Evolutionary conservation across 2,888 invertebrate genomes (phyloP).

Genomic region (Chaitophorus viminalis): DNA sequence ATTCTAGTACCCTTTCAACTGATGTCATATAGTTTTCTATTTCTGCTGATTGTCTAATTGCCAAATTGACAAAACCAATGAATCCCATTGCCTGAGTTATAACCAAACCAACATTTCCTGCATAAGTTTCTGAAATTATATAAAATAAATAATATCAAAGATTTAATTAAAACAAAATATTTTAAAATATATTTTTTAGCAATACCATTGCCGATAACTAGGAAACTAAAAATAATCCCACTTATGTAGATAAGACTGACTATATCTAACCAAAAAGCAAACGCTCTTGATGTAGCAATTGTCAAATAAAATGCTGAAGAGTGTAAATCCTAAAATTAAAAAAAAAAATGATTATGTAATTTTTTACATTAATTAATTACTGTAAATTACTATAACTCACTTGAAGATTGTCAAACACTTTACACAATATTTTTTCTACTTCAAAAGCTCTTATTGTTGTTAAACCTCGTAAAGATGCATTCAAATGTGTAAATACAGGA

Average conservation of each 20-base stretch:
- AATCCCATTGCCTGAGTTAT: conserved; percentile 84
- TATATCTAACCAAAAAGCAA: conserved; percentile 92
- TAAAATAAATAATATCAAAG: background rate
- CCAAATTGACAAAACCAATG: conserved; percentile 87
- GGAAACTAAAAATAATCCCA: conserved; percentile 85
- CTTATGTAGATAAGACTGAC: conserved; percentile 88
- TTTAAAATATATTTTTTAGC: background rate
- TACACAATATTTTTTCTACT: conserved; percentile 80
- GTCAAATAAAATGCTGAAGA: conserved; percentile 91
- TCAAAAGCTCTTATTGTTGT: conserved; percentile 91
- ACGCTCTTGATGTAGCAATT: conserved; percentile 88
- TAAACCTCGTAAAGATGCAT: conserved; percentile 88
- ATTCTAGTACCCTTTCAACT: conserved; percentile 89
- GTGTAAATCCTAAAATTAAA: conserved; percentile 63
- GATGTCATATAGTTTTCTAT: conserved; percentile 88
- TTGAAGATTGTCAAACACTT: conserved; percentile 84
- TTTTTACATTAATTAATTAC: too few relatives aligned
- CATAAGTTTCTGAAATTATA: conserved; percentile 66
- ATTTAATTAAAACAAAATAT: background rate
- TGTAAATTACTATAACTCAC: conserved; percentile 66
- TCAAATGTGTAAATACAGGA: conserved; percentile 94
- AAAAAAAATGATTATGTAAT: too few relatives aligned
- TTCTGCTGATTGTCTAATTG: conserved; percentile 92
- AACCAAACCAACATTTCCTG: conserved; percentile 81
- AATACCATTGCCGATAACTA: conserved; percentile 69